These are phyloP conservation scores for Mylabris phalerata DNA, from an alignment of 1,140 invertebrate genomes.

Conservation along the genomic window DNA sequence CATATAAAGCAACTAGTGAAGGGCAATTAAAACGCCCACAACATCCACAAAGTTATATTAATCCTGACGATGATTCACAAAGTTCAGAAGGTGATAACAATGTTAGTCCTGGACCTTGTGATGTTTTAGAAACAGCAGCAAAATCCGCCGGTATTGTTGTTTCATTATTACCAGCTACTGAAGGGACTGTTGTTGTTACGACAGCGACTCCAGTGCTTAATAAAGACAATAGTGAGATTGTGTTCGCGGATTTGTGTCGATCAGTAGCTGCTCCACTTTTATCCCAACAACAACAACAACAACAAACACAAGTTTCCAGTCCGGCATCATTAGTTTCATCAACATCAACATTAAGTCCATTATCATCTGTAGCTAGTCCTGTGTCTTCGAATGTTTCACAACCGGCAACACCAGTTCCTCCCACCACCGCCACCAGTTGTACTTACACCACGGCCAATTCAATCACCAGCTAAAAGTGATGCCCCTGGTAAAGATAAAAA, in stretches of 20 bases:
- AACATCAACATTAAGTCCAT: conserved; percentile 62
- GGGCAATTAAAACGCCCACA: conserved; percentile 74
- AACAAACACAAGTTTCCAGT: conserved; percentile 40
- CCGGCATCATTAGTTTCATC: conserved; percentile 56
- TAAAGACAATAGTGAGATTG: conserved; percentile 42
- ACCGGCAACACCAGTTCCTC: conserved; percentile 44
- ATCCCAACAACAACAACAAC: conserved; percentile 36
- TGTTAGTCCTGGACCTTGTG: conserved; percentile 39
- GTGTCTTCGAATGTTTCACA: conserved; percentile 46
- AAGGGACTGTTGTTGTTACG: conserved; percentile 49
- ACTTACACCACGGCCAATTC: conserved; percentile 51
- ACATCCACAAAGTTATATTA: conserved; percentile 75
- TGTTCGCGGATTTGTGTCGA: conserved; percentile 57
- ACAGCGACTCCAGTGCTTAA: conserved; percentile 47
- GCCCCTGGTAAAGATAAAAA: conserved; percentile 76
- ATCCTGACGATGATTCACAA: conserved; percentile 80
- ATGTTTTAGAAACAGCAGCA: conserved; percentile 56
- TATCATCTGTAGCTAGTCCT: conserved; percentile 58
- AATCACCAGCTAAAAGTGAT: conserved; percentile 52
- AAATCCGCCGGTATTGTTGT: conserved; percentile 61
- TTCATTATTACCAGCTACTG: conserved; percentile 53
- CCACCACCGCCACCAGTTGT: conserved; percentile 46
- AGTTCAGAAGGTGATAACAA: conserved; percentile 60
- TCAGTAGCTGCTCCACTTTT: conserved; percentile 48
- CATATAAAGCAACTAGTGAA: conserved; percentile 87